These are phyloP conservation scores for Boulengeromyrus knoepffleri DNA, from an alignment of 2,113 vertebrate genomes.

Conservation along the genomic window DNA sequence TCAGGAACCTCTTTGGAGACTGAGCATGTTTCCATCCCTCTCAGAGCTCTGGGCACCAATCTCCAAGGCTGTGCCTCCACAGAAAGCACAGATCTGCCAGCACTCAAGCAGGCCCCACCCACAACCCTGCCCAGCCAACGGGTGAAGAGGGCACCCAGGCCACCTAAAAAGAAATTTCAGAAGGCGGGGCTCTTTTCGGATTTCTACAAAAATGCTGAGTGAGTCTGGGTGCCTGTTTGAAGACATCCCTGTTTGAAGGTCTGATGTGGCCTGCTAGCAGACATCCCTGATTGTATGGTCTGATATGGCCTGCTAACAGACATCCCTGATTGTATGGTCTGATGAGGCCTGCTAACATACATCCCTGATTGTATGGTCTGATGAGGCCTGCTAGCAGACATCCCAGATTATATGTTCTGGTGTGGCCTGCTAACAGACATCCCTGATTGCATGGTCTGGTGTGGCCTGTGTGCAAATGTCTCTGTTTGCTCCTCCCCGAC, in stretches of 20 bases:
- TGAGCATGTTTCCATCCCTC: slow-evolving; percentile 41
- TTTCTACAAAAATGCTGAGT: slow-evolving; percentile 76
- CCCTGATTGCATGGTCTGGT: background rate
- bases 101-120: slow-evolving; percentile 47
- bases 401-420: background rate
- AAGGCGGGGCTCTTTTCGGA: slow-evolving; percentile 95
- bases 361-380: background rate
- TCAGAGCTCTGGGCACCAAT: slow-evolving; percentile 64
- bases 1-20: background rate
- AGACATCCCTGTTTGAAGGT: background rate
- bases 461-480: too few relatives aligned
- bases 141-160: slow-evolving; percentile 69
- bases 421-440: background rate
- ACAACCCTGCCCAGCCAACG: slow-evolving; percentile 58
- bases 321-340: background rate
- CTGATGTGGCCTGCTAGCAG: background rate
- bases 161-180: slow-evolving; percentile 87
- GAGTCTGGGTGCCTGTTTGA: background rate
- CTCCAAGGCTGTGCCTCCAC: slow-evolving; percentile 50
- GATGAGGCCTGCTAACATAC: background rate
- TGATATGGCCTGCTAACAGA: background rate
- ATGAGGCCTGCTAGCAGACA: background rate
- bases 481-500: background rate
- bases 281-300: background rate
- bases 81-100: slow-evolving; percentile 56